A percentile compares a stretch with the other conserved stretches of the same genome.
These are phyloP conservation scores for Pelosia muscerda DNA, from an alignment of 2,888 invertebrate genomes.

Conservation along the genomic window DNA sequence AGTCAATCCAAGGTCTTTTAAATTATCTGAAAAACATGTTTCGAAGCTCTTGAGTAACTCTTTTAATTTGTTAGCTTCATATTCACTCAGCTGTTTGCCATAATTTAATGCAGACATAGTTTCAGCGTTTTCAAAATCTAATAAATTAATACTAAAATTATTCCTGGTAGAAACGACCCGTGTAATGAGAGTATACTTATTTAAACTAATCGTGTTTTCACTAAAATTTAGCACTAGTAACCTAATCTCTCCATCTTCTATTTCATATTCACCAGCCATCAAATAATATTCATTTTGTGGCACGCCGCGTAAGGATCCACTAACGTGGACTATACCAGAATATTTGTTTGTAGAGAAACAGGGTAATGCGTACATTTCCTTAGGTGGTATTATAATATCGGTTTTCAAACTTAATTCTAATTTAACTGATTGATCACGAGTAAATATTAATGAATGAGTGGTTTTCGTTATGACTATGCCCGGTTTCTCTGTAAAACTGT, in stretches of 20 bases:
- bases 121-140: too few species aligned
- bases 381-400: not conserved
- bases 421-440: not conserved
- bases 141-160: too few species aligned
- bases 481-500: too few species aligned
- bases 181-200: too few species aligned
- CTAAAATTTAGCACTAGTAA: too few species aligned
- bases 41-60: constrained; percentile 11
- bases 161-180: too few species aligned
- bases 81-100: not conserved
- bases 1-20: constrained; percentile 18
- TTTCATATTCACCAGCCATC: too few species aligned
- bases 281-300: too few species aligned
- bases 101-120: constrained; percentile 5
- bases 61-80: constrained; percentile 6
- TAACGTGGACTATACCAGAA: not conserved
- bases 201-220: too few species aligned
- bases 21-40: constrained; percentile 25
- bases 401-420: not conserved
- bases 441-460: not conserved
- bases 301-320: too few species aligned
- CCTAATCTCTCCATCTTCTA: too few species aligned
- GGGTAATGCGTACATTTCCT: not conserved
- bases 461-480: constrained; percentile 12
- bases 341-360: not conserved